Conservation (phyloP, 2,797 vertebrate species). For the Galago senegalensis region DNA sequence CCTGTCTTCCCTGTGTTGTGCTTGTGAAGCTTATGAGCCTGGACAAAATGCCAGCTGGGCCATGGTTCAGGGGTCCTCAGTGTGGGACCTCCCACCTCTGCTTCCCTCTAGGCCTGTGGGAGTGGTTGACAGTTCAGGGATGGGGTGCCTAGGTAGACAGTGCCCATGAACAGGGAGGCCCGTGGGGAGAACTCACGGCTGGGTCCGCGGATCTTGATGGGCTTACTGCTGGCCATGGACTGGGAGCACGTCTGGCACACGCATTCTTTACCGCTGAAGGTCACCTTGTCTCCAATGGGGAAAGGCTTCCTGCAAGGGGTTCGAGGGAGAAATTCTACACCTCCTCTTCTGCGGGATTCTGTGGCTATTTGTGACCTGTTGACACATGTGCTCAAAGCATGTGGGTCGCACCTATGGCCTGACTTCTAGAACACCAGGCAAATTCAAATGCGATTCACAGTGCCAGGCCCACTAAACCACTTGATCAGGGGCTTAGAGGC, state of each 20-base stretch:
- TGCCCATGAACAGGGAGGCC: not conserved
- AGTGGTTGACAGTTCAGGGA: slow-evolving; percentile 26
- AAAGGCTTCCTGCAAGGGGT: slow-evolving; percentile 94
- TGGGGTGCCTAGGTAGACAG: not conserved
- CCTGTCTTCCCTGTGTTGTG: not conserved
- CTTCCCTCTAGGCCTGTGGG: not conserved
- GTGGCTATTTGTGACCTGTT: not conserved
- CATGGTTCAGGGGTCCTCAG: slow-evolving; percentile 45
- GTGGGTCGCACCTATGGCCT: not conserved
- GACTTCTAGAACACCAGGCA: not conserved
- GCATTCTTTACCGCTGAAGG: slow-evolving; percentile 98
- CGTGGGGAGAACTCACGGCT: slow-evolving; percentile 94
- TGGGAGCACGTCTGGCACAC: slow-evolving; percentile 98
- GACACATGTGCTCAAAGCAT: not conserved
- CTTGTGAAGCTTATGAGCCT: not conserved
- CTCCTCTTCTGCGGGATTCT: not conserved
- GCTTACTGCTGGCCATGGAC: slow-evolving; percentile 95
- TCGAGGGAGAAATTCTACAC: slow-evolving; percentile 34
- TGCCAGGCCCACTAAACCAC: not conserved
- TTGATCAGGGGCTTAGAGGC: not conserved
- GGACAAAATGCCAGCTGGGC: slow-evolving; percentile 58
- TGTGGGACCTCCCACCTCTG: not conserved
- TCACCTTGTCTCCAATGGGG: slow-evolving; percentile 99
- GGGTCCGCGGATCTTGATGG: slow-evolving; percentile 98
- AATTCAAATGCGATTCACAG: not conserved